A percentile compares a stretch with the other conserved stretches of the same genome.
Conservation (phyloP, 2,113 vertebrate genomes). For the Leptodactylus fuscus region DNA sequence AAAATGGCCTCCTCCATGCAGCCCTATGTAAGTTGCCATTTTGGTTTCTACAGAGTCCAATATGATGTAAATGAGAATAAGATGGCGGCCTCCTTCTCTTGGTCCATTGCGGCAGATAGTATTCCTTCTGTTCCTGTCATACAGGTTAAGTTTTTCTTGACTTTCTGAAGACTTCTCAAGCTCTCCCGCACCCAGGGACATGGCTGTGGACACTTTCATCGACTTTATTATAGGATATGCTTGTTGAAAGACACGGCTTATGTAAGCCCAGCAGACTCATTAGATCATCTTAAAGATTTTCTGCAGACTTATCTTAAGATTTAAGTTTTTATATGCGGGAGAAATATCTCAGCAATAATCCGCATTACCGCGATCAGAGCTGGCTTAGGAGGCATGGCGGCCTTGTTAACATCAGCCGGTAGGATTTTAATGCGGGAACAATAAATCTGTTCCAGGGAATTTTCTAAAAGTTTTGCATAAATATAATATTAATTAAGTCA, state of each 20-base stretch:
- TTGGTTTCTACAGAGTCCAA: no score
- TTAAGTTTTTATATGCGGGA: not conserved
- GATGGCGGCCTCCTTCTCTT: no score
- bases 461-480: no score
- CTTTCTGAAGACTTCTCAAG: not conserved
- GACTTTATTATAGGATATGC: not conserved
- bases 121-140: no score
- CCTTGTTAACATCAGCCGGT: not conserved
- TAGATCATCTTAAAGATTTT: not conserved
- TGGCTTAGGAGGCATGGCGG: not conserved
- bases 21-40: no score
- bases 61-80: no score
- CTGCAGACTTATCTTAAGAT: not conserved
- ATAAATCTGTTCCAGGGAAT: no score
- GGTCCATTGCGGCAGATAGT: no score
- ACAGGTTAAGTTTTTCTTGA: no score
- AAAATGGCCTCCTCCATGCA: no score
- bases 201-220: not conserved
- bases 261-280: not conserved
- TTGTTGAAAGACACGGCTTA: not conserved
- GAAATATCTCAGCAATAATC: not conserved
- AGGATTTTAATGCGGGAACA: no score
- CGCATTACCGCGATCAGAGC: not conserved
- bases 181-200: not conserved
- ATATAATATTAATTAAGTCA: no score